phyloP scores from a whole-genome alignment of 2,888 invertebrate species.

The Megamerina dolium region DNA sequence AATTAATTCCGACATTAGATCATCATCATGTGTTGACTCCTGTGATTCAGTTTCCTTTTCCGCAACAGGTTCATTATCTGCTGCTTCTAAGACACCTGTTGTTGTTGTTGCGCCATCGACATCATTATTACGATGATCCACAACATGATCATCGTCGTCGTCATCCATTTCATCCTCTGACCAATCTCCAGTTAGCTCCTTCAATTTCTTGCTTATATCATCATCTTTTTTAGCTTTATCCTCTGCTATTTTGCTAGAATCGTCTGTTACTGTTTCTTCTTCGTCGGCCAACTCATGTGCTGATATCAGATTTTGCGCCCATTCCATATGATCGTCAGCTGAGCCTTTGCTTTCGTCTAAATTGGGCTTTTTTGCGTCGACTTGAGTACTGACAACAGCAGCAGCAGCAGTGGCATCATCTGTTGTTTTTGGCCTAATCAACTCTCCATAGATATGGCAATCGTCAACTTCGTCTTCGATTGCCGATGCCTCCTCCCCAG shows the following conservation, averaged over 20 bases:
- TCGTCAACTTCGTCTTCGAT: conserved; percentile 35
- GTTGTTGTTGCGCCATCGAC: conserved; percentile 4
- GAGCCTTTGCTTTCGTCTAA: conserved; percentile 41
- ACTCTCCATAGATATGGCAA: conserved; percentile 37
- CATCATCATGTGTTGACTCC: too few relatives aligned
- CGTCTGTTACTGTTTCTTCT: conserved; percentile 11
- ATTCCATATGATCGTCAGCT: conserved; percentile 41
- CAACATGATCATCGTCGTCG: conserved; percentile 27
- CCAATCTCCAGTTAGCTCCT: conserved; percentile 47
- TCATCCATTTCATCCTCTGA: conserved; percentile 46
- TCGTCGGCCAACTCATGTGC: conserved; percentile 38
- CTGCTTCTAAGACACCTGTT: neutral
- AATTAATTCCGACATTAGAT: conserved; percentile 1
- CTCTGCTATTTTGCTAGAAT: conserved; percentile 15
- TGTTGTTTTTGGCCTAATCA: conserved; percentile 24
- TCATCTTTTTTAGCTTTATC: conserved; percentile 26
- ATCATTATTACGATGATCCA: conserved; percentile 12
- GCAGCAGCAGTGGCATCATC: conserved; percentile 22
- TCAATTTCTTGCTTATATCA: conserved; percentile 43
- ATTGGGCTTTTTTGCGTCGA: conserved; percentile 3
- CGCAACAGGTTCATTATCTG: neutral
- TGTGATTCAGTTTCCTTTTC: conserved; percentile 5
- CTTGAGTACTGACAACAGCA: conserved; percentile 1
- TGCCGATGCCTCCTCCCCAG: conserved; percentile 16
- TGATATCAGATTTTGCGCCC: conserved; percentile 45